These are phyloP conservation scores for Melanogrammus aeglefinus DNA, from an alignment of 2,797 vertebrate genomes.

Conservation along the genomic window DNA sequence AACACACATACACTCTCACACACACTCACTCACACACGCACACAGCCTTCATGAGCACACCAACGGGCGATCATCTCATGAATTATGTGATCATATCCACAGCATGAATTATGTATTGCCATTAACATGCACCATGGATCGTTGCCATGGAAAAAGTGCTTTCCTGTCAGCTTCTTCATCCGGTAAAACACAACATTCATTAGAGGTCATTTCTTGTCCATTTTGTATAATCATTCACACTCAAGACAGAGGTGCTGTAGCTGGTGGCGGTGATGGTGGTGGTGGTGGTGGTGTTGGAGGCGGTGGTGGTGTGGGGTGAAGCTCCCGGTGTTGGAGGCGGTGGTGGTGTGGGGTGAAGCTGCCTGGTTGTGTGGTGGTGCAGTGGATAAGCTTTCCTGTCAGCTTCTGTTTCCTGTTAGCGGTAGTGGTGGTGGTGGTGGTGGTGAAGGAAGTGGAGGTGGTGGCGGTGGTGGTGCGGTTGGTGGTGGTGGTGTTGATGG, in stretches of 20 bases:
- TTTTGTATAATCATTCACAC: constrained; percentile 66
- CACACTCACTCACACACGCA: constrained; percentile 12
- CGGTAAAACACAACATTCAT: constrained; percentile 66
- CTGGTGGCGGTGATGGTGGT: background rate
- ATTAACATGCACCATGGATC: constrained; percentile 62
- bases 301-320: too few relatives aligned
- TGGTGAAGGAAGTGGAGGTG: too few relatives aligned
- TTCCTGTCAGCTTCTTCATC: constrained; percentile 27
- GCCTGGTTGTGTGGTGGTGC: too few relatives aligned
- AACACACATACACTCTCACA: background rate
- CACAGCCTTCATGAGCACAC: constrained; percentile 7
- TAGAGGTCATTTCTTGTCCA: constrained; percentile 68
- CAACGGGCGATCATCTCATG: constrained; percentile 3
- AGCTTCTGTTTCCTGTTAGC: too few relatives aligned
- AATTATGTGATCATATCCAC: constrained; percentile 32
- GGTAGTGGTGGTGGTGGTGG: too few relatives aligned
- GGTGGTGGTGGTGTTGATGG: too few relatives aligned
- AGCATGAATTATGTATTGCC: constrained; percentile 63
- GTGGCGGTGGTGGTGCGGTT: too few relatives aligned
- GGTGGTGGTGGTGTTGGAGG: too few relatives aligned
- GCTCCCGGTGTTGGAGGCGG: too few relatives aligned
- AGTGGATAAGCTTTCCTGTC: too few relatives aligned
- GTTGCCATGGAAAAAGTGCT: constrained; percentile 58
- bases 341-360: too few relatives aligned
- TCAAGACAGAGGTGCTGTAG: background rate